phyloP scores from a whole-genome alignment of 2,797 vertebrate species.

The Brotula barbata region DNA sequence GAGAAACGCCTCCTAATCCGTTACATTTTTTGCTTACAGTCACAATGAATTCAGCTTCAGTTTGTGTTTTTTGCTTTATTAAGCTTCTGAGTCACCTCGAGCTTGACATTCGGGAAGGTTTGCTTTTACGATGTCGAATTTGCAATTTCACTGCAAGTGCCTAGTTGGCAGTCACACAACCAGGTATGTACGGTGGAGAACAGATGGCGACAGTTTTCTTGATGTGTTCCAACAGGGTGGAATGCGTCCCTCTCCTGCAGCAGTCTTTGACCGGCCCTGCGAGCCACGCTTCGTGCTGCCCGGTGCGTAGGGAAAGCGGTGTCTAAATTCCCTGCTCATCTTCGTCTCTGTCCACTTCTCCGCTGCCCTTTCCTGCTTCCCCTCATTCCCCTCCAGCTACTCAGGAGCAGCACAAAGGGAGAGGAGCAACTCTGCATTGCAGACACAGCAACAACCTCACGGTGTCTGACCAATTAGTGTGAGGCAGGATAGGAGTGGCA shows the following conservation, averaged over 20 bases:
- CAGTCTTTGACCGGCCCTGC: constrained; percentile 37
- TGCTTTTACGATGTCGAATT: constrained; percentile 34
- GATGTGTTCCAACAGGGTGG: constrained; percentile 46
- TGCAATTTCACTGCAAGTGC: constrained; percentile 45
- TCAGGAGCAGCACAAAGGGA: constrained; percentile 34
- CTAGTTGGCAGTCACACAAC: constrained; percentile 56
- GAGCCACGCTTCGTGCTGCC: constrained; percentile 30
- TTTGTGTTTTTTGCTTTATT: constrained; percentile 19
- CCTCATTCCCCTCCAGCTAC: constrained; percentile 32
- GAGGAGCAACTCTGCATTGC: constrained; percentile 77
- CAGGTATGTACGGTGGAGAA: constrained; percentile 44
- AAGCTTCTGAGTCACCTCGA: constrained; percentile 35
- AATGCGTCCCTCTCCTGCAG: constrained; percentile 37
- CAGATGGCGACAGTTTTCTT: constrained; percentile 55
- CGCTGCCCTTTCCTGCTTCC: constrained; percentile 27
- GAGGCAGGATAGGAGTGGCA: constrained; percentile 72
- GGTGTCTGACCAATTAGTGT: constrained; percentile 72
- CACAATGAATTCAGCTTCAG: constrained; percentile 15
- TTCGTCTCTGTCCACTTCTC: constrained; percentile 48
- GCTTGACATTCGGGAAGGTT: constrained; percentile 20
- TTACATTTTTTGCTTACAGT: constrained; percentile 36
- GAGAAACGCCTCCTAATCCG: constrained; percentile 13
- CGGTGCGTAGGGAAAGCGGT: constrained; percentile 35
- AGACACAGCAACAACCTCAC: constrained; percentile 79
- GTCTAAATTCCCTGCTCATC: constrained; percentile 44